These are phyloP conservation scores for Hippocampus mohnikei DNA, from an alignment of 2,113 vertebrate species.

Conservation along the genomic window DNA sequence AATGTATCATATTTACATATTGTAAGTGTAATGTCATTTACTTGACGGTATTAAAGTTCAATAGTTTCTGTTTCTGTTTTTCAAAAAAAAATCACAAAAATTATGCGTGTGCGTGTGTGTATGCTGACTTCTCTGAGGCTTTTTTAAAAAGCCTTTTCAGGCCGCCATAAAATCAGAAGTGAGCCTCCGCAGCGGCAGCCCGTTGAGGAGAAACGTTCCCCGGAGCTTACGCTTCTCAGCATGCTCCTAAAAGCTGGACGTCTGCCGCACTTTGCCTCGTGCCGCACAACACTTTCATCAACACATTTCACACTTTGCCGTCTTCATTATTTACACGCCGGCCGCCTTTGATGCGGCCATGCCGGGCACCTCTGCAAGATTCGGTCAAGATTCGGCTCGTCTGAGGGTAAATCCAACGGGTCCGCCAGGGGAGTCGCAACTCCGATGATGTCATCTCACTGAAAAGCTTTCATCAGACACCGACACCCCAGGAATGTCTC, in stretches of 20 bases:
- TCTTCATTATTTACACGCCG: conserved; percentile 54
- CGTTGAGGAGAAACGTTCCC: conserved; percentile 17
- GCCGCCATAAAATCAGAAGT: conserved; percentile 16
- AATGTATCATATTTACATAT: background rate
- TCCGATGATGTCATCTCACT: conserved; percentile 55
- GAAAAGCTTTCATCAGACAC: conserved; percentile 64
- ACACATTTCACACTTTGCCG: conserved; percentile 48
- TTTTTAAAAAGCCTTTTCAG: conserved; percentile 11
- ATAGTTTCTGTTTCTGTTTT: background rate
- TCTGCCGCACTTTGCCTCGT: conserved; percentile 34
- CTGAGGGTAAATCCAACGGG: conserved; percentile 49
- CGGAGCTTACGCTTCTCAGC: conserved; percentile 32
- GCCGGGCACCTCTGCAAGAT: conserved; percentile 23
- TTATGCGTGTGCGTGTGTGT: background rate
- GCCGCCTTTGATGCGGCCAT: conserved; percentile 43
- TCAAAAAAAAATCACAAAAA: background rate
- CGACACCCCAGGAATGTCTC: conserved; percentile 42
- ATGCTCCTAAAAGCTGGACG: conserved; percentile 49
- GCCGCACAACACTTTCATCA: conserved; percentile 59
- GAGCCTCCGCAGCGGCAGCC: background rate
- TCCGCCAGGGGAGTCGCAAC: conserved; percentile 45
- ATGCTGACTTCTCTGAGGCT: background rate
- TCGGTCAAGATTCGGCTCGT: conserved; percentile 27
- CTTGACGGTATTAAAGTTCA: background rate
- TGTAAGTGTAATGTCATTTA: background rate